A percentile compares a stretch with the other conserved stretches of the same genome.
These are phyloP conservation scores for Pica pica DNA, from an alignment of 2,113 vertebrate genomes.

Conservation along the genomic window DNA sequence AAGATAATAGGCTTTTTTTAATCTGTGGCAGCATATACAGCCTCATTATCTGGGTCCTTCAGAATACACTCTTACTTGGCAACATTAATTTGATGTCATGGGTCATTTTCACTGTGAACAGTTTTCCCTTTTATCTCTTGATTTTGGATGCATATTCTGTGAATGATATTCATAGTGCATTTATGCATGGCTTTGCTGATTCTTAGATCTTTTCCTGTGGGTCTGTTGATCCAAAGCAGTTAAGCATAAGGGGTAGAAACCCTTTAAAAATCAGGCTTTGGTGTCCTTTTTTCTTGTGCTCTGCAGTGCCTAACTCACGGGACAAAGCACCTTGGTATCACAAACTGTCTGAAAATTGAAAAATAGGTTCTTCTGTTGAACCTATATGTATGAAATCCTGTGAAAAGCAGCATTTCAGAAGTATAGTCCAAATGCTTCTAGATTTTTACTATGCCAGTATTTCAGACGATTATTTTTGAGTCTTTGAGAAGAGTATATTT, in stretches of 20 bases:
- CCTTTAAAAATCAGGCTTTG: background rate
- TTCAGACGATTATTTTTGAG: background rate
- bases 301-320: background rate
- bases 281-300: background rate
- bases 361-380: background rate
- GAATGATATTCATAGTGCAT: background rate
- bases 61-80: background rate
- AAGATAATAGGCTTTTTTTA: background rate
- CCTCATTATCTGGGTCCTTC: background rate
- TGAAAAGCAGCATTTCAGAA: background rate
- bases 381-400: background rate
- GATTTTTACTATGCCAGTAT: background rate
- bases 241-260: background rate
- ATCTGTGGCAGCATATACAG: background rate
- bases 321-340: background rate
- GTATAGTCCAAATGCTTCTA: background rate
- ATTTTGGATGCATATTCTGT: background rate
- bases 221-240: background rate
- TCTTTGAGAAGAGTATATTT: background rate
- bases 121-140: background rate
- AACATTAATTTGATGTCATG: background rate
- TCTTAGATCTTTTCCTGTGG: background rate
- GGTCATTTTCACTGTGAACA: background rate
- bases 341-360: background rate
- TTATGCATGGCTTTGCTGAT: background rate